phyloP scores from a whole-genome alignment of 1,140 invertebrate species.

The Eueides isabella region DNA sequence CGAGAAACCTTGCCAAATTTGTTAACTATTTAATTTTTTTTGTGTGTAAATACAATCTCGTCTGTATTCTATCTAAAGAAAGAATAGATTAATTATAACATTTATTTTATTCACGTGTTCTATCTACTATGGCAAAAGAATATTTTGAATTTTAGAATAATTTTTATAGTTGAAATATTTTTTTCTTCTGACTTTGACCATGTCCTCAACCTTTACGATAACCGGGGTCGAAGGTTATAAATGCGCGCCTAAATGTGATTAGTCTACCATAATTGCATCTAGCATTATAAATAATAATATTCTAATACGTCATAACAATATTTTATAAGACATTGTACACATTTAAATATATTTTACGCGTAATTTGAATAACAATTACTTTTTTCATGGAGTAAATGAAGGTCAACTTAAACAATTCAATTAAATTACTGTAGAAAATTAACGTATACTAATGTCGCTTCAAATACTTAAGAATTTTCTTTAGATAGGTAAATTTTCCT shows the following conservation, averaged over 20 bases:
- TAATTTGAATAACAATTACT: neutral
- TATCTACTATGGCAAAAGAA: neutral
- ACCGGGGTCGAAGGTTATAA: neutral
- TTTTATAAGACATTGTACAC: neutral
- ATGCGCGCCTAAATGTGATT: constrained; percentile 8
- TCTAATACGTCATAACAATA: neutral
- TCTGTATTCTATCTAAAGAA: too few species aligned
- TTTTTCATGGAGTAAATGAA: neutral
- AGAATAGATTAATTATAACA: too few species aligned
- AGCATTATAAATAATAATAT: neutral
- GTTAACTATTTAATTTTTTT: neutral
- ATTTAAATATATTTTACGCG: neutral
- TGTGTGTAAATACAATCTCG: too few species aligned
- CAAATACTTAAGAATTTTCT: neutral
- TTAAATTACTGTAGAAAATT: neutral
- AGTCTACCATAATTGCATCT: neutral
- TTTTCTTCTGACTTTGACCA: constrained; percentile 24
- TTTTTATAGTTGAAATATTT: neutral
- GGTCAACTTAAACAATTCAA: neutral
- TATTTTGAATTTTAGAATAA: neutral
- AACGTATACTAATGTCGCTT: neutral
- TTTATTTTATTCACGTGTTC: too few species aligned
- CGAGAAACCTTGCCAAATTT: neutral
- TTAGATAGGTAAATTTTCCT: too few species aligned
- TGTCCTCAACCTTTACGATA: constrained; percentile 18